Percentiles rank a stretch among this genome's conserved stretches.
These are phyloP conservation scores for Diadegma fenestrale DNA, from an alignment of 2,888 invertebrate species.

Conservation along the genomic window DNA sequence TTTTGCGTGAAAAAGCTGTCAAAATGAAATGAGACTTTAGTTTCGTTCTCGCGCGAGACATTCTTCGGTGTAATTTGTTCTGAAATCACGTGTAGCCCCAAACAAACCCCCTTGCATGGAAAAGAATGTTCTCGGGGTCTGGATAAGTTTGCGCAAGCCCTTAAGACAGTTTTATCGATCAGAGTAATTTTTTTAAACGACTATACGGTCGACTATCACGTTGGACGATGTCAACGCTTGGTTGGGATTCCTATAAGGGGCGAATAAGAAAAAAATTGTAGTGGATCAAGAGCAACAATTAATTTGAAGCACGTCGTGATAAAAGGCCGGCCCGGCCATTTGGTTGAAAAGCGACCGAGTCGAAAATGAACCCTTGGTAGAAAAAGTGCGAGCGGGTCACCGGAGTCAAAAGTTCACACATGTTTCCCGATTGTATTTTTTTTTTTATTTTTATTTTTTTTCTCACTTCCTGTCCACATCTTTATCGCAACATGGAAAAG, in stretches of 20 bases:
- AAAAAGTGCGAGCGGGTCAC: background rate
- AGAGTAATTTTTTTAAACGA: background rate
- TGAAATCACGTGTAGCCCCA: too few species aligned
- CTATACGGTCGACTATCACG: background rate
- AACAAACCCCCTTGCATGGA: too few species aligned
- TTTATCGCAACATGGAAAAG: constrained; percentile 17
- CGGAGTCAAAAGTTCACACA: background rate
- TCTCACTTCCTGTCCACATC: background rate
- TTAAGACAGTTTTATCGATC: too few species aligned
- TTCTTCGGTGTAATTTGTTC: background rate
- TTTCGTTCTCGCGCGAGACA: background rate
- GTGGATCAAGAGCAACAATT: background rate
- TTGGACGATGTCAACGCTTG: background rate
- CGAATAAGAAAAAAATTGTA: background rate
- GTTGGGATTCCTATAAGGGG: background rate
- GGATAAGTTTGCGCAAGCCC: too few species aligned
- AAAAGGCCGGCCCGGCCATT: constrained; percentile 1
- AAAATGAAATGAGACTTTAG: background rate
- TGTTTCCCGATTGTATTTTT: constrained; percentile 3
- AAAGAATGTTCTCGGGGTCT: too few species aligned
- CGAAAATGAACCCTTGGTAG: background rate
- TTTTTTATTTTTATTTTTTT: background rate
- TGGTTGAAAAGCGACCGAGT: background rate
- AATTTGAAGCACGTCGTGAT: background rate
- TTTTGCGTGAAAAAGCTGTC: background rate